phyloP scores from a whole-genome alignment of 35 echinoderm and acorn worm species.

The Lytechinus pictus region DNA sequence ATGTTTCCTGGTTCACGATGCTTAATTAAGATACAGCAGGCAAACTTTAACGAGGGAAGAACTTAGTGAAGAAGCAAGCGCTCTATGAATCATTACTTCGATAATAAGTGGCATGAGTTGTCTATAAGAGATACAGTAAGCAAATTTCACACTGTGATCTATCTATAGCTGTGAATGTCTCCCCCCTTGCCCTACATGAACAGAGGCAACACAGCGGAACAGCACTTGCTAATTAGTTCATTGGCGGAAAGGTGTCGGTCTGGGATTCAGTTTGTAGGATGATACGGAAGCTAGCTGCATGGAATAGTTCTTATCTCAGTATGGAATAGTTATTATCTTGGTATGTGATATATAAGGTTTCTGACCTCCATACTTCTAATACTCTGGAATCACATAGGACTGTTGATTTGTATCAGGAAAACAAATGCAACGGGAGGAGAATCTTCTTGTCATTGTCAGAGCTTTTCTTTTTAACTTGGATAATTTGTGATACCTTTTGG shows the following conservation, averaged over 20 bases:
- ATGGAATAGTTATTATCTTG: not conserved
- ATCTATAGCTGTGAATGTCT: not conserved
- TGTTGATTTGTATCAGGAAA: not conserved
- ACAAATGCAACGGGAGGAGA: not conserved
- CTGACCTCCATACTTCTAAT: not conserved
- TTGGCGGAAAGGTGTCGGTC: not conserved
- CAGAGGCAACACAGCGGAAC: not conserved
- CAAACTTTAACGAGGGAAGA: not conserved
- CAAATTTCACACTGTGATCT: not conserved
- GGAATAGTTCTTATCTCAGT: not conserved
- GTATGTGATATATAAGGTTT: not conserved
- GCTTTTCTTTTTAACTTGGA: not conserved
- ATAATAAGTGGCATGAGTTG: not conserved
- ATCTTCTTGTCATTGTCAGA: not conserved
- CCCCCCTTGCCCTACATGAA: not conserved
- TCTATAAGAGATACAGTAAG: not conserved
- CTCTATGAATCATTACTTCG: not conserved
- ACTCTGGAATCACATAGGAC: not conserved
- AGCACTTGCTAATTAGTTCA: not conserved
- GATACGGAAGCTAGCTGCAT: not conserved
- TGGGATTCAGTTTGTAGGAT: not conserved
- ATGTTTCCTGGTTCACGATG: not conserved
- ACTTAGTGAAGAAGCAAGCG: not conserved
- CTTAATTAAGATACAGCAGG: not conserved
- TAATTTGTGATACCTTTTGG: not conserved